Evolutionary conservation across 2,797 vertebrate genomes (phyloP), one percentile per base, ranked within the genome.

Genomic region (Buphagus erythrorhynchus): DNA sequence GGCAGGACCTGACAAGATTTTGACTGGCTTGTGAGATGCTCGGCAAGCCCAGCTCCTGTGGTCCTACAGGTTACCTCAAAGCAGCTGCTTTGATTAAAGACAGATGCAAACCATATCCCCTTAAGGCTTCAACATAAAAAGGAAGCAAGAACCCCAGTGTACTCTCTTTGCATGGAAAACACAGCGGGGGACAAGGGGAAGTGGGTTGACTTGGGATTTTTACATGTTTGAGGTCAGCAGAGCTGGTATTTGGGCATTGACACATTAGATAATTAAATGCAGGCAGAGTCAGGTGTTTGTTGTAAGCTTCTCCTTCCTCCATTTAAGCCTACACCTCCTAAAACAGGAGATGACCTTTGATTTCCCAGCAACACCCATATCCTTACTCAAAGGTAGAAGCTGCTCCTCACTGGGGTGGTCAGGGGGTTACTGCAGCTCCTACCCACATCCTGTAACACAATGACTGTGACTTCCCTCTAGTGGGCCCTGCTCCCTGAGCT

Each of bases 301-400:
- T 80, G 21, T 90, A 95, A 95, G 87, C 93, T 93, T 68, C 91
- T 86, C 18, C 78, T 93, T 93, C 96, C 95, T 95, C 69, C 66
- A 69, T 79, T 74, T 51, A 87, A 80, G 89, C 72, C 87, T 95
- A 87, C 89, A 90, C 91, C 89, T 95, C 38, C 76, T 45, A 93
- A 88, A 91, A 81, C 13, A 58, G 36, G 73, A 86, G 66, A 73
- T 84, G 89, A 94, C 51, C 79, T 94, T 59, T 76, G 82, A 91
- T 86, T 86, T 90, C 73, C 38, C 58, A 86, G 55, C 3, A 11
- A 93, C 91, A 94, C 76, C 66, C 59, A 88, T 55, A 78, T 78
- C 54, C 79, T 93, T 73, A 86, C 11, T 62, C 48, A 69, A 77
- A 92, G 57, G 45, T 21, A 69, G 61, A 36, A 90, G 31, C 59